These are phyloP conservation scores for Marcusenius ussheri DNA, from an alignment of 2,113 vertebrate genomes.

Conservation along the genomic window DNA sequence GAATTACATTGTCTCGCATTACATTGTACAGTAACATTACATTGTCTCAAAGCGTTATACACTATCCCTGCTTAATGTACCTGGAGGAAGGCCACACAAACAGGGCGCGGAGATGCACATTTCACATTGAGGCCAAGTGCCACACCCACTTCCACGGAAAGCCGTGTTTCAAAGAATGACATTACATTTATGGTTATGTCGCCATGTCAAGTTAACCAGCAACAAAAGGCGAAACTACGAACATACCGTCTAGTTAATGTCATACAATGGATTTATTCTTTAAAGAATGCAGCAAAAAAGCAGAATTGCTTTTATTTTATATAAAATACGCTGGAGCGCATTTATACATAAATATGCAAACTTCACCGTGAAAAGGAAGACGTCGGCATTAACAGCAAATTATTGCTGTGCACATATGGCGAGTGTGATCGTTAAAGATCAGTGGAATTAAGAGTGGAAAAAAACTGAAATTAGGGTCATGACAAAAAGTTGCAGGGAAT, in stretches of 20 bases:
- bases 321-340: not conserved
- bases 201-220: not conserved
- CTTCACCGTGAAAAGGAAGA: slow-evolving; percentile 32
- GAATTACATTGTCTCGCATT: not conserved
- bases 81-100: not conserved
- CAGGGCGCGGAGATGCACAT: not conserved
- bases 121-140: not conserved
- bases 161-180: not conserved
- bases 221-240: not conserved
- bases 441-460: slow-evolving; percentile 44
- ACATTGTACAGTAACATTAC: not conserved
- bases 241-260: not conserved
- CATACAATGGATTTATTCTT: not conserved
- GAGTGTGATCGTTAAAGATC: slow-evolving; percentile 54
- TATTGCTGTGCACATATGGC: slow-evolving; percentile 58
- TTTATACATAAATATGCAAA: slow-evolving; percentile 1
- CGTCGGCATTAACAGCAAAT: slow-evolving; percentile 44
- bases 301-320: not conserved
- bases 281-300: not conserved
- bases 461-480: slow-evolving; percentile 32
- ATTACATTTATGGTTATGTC: not conserved
- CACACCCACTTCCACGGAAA: not conserved
- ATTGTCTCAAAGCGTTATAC: not conserved
- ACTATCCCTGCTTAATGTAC: not conserved
- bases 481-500: slow-evolving; percentile 43